Conservation (phyloP, 2,113 vertebrate genomes). For the Tiliqua scincoides region DNA sequence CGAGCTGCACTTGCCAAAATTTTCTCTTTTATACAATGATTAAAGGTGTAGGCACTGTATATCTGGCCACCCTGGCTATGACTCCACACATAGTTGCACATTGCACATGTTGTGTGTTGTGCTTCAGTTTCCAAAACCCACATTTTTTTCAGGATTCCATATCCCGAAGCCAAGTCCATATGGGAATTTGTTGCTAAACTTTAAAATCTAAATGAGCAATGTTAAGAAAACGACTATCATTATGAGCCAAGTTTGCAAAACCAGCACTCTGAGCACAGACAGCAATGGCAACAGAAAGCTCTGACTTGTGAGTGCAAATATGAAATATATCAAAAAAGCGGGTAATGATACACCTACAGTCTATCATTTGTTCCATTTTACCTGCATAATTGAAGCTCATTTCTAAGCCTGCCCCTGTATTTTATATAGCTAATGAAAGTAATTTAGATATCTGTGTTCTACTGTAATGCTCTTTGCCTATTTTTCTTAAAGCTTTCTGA, state of each 20-base stretch:
- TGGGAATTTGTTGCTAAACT: not conserved
- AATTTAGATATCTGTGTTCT: slow-evolving; percentile 30
- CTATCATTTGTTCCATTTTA: slow-evolving; percentile 31
- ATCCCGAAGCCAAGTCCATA: not conserved
- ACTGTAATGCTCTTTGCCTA: slow-evolving; percentile 24
- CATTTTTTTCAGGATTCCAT: not conserved
- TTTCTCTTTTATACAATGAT: too few species aligned
- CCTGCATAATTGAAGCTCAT: not conserved
- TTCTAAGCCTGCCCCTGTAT: slow-evolving; percentile 33
- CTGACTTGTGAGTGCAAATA: slow-evolving; percentile 20
- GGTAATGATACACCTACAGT: slow-evolving; percentile 35
- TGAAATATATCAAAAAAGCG: slow-evolving; percentile 35
- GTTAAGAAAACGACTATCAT: slow-evolving; percentile 20
- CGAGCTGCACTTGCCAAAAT: too few species aligned
- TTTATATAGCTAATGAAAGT: slow-evolving; percentile 3
- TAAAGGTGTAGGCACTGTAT: too few species aligned
- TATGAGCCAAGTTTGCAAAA: not conserved
- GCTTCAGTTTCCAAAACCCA: not conserved
- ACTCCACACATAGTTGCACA: too few species aligned
- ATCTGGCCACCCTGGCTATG: too few species aligned
- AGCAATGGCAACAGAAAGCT: slow-evolving; percentile 26
- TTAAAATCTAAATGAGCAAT: not conserved
- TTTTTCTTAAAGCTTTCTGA: slow-evolving; percentile 32
- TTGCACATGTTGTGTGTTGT: not conserved
- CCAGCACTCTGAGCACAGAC: not conserved